These are phyloP conservation scores for Maccullochella peelii DNA, from an alignment of 2,113 vertebrate genomes.

Conservation along the genomic window DNA sequence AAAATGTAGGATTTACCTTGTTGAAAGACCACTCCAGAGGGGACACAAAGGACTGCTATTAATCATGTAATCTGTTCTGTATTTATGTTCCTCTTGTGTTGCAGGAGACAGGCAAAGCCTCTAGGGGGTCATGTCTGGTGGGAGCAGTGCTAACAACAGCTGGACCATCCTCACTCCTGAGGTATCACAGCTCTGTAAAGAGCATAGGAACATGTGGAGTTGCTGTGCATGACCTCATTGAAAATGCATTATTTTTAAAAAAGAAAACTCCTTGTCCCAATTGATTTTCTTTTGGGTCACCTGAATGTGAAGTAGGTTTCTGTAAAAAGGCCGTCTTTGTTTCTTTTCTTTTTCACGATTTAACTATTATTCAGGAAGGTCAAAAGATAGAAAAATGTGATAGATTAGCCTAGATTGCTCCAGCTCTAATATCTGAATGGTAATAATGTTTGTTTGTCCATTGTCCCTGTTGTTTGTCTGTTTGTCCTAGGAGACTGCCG, in stretches of 20 bases:
- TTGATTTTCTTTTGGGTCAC: constrained; percentile 55
- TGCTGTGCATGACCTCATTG: constrained; percentile 38
- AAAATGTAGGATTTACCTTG: background rate
- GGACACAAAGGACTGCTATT: background rate
- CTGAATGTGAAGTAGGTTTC: constrained; percentile 58
- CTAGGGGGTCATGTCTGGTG: constrained; percentile 81
- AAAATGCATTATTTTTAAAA: constrained; percentile 17
- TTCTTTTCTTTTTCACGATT: constrained; percentile 6
- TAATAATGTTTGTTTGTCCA: background rate
- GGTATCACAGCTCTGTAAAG: constrained; percentile 59
- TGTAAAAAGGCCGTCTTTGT: constrained; percentile 37
- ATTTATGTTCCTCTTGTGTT: constrained; percentile 59
- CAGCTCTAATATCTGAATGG: background rate
- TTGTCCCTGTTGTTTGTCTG: constrained; percentile 10
- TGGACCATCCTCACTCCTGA: constrained; percentile 84
- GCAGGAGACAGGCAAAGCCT: constrained; percentile 76
- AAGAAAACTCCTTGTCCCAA: constrained; percentile 39
- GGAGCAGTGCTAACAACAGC: constrained; percentile 78
- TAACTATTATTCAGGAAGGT: constrained; percentile 1
- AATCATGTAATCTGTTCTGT: background rate
- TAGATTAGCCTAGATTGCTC: background rate
- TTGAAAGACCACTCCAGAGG: background rate
- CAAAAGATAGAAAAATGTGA: background rate
- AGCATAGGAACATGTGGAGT: constrained; percentile 4
- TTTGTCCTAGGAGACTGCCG: constrained; percentile 70